Conservation (phyloP, 2,113 vertebrate genomes). For the Peromyscus leucopus region DNA sequence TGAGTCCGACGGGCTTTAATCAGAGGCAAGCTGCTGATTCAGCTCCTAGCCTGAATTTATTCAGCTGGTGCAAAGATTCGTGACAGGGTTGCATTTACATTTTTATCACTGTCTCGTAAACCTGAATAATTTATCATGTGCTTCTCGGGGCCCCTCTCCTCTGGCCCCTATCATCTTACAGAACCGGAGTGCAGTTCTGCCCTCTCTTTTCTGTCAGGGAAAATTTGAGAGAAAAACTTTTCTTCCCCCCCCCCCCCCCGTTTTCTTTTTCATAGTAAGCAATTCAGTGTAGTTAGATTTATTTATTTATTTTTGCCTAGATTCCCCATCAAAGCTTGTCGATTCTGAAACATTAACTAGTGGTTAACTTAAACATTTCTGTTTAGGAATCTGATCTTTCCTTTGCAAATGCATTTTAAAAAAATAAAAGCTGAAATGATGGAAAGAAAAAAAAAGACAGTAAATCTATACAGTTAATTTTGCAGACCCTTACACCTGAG, state of each 20-base stretch:
- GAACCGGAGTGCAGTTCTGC: conserved; percentile 43
- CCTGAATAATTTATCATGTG: conserved; percentile 78
- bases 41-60: conserved; percentile 74
- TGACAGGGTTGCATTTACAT: conserved; percentile 68
- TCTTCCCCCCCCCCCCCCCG: rapidly evolving
- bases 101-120: conserved; percentile 77
- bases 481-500: neutral
- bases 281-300: conserved; percentile 45
- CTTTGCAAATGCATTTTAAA: neutral
- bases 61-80: conserved; percentile 73
- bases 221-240: neutral
- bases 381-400: conserved; percentile 4
- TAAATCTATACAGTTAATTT: neutral
- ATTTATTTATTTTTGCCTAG: conserved; percentile 27
- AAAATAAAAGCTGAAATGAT: neutral
- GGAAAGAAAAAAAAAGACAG: neutral
- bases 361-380: conserved; percentile 60
- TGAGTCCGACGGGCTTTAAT: conserved; percentile 69
- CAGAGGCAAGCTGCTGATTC: conserved; percentile 74
- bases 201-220: conserved; percentile 20
- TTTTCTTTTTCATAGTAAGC: conserved; percentile 3
- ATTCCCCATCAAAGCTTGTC: neutral
- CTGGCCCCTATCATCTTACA: neutral
- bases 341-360: conserved; percentile 47
- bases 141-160: neutral